These are phyloP conservation scores for Chlorops oryzae DNA, from an alignment of 1,140 invertebrate genomes.

Conservation along the genomic window DNA sequence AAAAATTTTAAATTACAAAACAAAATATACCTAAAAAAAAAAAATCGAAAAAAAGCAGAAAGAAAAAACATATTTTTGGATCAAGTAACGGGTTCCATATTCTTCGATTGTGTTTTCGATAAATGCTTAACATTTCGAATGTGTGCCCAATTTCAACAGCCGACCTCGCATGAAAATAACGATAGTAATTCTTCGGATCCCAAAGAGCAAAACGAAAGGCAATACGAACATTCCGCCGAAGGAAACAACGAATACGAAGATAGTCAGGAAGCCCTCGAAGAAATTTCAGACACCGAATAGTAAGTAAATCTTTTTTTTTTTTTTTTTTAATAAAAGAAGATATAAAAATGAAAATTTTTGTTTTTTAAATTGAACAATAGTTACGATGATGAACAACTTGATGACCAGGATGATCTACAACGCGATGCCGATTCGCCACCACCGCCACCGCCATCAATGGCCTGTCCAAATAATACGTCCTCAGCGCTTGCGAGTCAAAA, in stretches of 20 bases:
- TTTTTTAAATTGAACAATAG: not conserved
- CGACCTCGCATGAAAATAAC: no score
- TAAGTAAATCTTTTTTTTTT: no score
- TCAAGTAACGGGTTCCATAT: no score
- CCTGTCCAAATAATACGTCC: not conserved
- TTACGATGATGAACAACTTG: not conserved
- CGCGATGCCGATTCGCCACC: conserved; percentile 14
- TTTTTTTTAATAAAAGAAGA: not conserved
- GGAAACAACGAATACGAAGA: conserved; percentile 4
- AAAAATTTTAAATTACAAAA: no score
- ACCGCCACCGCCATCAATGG: conserved; percentile 23
- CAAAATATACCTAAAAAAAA: no score
- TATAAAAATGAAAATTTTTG: conserved; percentile 1
- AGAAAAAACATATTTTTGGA: no score
- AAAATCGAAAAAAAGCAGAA: no score
- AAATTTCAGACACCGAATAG: conserved; percentile 42
- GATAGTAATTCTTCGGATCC: not conserved
- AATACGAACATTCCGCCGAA: conserved; percentile 52
- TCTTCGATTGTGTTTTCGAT: no score
- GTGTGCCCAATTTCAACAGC: no score
- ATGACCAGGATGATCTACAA: not conserved
- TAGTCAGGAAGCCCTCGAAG: conserved; percentile 30
- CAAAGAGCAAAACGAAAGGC: conserved; percentile 51
- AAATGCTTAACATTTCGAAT: no score
- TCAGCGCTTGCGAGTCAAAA: not conserved